Evolutionary conservation across 2,888 invertebrate genomes (phyloP), one percentile per base, ranked within the genome.

Genomic region (Plagodis dolabraria): DNA sequence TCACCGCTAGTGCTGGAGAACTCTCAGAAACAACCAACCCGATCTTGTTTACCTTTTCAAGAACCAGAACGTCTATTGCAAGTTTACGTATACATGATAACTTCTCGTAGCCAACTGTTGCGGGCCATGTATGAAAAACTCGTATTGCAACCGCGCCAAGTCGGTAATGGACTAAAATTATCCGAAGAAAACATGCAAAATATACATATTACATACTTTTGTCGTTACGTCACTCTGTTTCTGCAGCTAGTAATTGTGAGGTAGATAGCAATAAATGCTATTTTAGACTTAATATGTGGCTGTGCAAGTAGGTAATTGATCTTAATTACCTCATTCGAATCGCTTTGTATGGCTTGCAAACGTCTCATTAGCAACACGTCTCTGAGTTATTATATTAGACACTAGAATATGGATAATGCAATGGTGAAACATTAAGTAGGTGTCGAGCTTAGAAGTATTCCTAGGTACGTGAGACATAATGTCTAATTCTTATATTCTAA

Each of bases 1-100:
- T 45, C 47, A 58, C 44, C 52, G 43, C 47, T 34, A 46, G 58
- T 2, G 40, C 40, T 8, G 5, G 0, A 59, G 44, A 49, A 52
- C 64, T 66, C 58, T 55, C 58, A 51, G 64, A 60, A 65, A 42
- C 53, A 11, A 49, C 60, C 53, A 57, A 64, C 64, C 45, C 57
- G 68, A 63, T 60, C 65, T 52, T 64, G 65, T 68, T 66, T 68
- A 65, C 61, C 64, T 59, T 67, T 68, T 60, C 59, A 49, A 62
- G 64, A 65, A 68, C 57, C 59, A 50, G 53, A 36, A 46, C 48
- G 22, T 53, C 49, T 53, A 48, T 48, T 44, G 47, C 47, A 5
- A 57, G 33, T 12, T 44, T 51, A 44, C 47, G 22, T 11, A 48
- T 53, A 45, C 58, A n/a, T 45, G 34, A 40, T 36, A 51, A 54